These are phyloP conservation scores for Rattus norvegicus DNA, from an alignment of 2,113 vertebrate species.

Conservation along the genomic window DNA sequence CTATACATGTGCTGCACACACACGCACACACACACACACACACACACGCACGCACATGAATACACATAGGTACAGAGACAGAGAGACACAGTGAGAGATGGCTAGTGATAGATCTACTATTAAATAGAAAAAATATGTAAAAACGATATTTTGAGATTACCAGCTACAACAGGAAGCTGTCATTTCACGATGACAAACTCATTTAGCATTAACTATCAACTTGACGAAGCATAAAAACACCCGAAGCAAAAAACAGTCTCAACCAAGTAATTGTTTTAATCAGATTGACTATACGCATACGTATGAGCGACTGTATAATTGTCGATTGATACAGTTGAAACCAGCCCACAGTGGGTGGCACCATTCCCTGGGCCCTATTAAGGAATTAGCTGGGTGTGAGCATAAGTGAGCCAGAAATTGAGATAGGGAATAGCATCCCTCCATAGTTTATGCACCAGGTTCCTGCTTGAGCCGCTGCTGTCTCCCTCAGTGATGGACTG, in stretches of 20 bases:
- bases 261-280: background rate
- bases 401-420: background rate
- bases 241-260: background rate
- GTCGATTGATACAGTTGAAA: background rate
- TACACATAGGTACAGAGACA: background rate
- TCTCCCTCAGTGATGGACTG: background rate
- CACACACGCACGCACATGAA: background rate
- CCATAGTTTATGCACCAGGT: background rate
- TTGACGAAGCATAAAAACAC: background rate
- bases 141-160: background rate
- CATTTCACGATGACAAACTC: background rate
- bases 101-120: background rate
- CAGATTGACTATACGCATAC: background rate
- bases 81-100: background rate
- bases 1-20: background rate
- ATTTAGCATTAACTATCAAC: background rate
- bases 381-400: background rate
- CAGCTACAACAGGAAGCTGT: background rate
- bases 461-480: background rate
- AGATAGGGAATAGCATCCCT: background rate
- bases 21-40: background rate
- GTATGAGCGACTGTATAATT: background rate
- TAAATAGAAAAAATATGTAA: background rate
- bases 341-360: background rate
- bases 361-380: background rate